Percentiles rank a stretch among this genome's conserved stretches.
phyloP scores from a whole-genome alignment of 2,797 vertebrate genomes.

The Ptychadena robeensis region DNA sequence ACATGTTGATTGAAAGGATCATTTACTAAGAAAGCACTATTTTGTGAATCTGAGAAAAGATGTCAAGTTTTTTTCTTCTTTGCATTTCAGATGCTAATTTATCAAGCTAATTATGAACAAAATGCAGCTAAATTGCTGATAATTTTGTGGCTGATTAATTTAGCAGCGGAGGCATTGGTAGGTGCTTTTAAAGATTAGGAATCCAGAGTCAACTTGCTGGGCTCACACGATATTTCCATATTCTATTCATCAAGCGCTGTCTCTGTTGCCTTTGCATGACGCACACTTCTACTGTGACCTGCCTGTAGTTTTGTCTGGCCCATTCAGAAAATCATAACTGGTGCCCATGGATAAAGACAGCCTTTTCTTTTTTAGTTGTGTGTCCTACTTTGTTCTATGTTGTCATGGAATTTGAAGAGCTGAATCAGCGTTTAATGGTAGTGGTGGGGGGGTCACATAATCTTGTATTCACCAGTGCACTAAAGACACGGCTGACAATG shows the following conservation, averaged over 20 bases:
- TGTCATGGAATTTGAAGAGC: constrained; percentile 47
- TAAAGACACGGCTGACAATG: constrained; percentile 65
- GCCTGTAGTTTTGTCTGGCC: background rate
- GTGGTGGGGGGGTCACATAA: constrained; percentile 68
- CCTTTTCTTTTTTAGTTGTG: background rate
- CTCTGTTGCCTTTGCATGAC: background rate
- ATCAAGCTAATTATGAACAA: constrained; percentile 81
- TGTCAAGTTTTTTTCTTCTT: constrained; percentile 79
- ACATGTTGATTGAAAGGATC: constrained; percentile 71
- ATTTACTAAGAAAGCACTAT: constrained; percentile 71
- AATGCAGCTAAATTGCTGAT: constrained; percentile 79
- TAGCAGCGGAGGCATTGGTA: constrained; percentile 72
- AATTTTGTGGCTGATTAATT: constrained; percentile 78
- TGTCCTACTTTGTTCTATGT: background rate
- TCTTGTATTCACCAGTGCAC: constrained; percentile 60
- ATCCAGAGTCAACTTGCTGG: constrained; percentile 60
- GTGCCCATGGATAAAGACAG: background rate
- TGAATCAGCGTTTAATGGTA: constrained; percentile 67
- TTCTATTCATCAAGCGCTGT: constrained; percentile 55
- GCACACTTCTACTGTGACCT: constrained; percentile 11
- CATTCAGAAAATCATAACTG: background rate
- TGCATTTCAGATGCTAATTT: constrained; percentile 79
- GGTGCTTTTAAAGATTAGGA: constrained; percentile 73
- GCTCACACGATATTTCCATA: constrained; percentile 61
- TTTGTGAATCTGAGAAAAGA: constrained; percentile 74